phyloP scores from a whole-genome alignment of 2,113 vertebrate genomes.

The Pseudonaja textilis region DNA sequence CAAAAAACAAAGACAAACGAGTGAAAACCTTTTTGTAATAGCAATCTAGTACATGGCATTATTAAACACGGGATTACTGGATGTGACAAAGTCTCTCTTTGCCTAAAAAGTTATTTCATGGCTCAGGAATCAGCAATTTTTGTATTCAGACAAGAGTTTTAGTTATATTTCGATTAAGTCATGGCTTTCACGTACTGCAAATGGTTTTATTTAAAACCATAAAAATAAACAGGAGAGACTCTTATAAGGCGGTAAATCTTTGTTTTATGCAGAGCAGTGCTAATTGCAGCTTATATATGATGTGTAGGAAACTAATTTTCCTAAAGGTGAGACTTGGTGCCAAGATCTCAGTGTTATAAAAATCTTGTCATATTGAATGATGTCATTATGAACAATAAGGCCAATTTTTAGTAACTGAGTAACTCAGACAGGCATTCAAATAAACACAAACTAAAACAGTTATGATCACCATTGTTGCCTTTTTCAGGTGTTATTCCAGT shows the following conservation, averaged over 20 bases:
- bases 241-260: not conserved
- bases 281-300: constrained; percentile 27
- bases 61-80: not conserved
- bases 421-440: not conserved
- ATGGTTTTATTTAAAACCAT: not conserved
- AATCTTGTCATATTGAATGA: not conserved
- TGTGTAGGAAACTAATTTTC: constrained; percentile 36
- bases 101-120: not conserved
- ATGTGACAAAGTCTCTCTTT: not conserved
- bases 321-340: not conserved
- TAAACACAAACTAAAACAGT: not conserved
- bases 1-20: not conserved
- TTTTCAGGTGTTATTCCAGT: not conserved
- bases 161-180: not conserved
- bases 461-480: not conserved
- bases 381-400: not conserved
- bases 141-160: not conserved
- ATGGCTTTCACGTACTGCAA: not conserved
- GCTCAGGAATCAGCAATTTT: not conserved
- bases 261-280: not conserved
- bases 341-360: not conserved
- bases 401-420: not conserved
- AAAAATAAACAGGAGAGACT: not conserved
- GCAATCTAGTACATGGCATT: not conserved
- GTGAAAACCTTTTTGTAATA: not conserved